Evolutionary conservation across 2,797 vertebrate species (phyloP), one percentile per base, ranked within the genome.

Genomic region (Leucoraja ocellata): DNA sequence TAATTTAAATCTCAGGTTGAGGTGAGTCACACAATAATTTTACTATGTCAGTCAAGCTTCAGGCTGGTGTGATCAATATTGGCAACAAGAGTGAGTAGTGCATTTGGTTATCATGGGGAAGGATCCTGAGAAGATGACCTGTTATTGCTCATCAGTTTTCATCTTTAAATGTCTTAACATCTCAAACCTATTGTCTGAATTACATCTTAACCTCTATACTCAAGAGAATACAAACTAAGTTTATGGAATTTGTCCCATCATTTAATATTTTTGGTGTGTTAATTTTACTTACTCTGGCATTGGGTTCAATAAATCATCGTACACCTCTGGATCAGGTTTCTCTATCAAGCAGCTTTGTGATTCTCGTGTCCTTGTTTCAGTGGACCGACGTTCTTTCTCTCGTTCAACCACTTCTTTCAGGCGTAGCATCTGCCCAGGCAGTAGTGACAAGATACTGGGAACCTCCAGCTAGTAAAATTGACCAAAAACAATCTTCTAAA

Each of bases 271-370:
- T 21, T 46, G 39, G 79, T 23, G 23, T 21, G 32, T 68, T 13
- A 0, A 25, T 2, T 71, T n/a, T 90, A 95, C 96, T 95, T 95
- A 96, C 95, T 0, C 93, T 93, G 96, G 96, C 95, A 96, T 95
- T 25, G 93, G n/a, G 14, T 93, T 94, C 54, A 36, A 0, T n/a
- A 93, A 84, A 93, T 94, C 94, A 36, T 93, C 79, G 54, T 94
- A 94, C 18, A 93, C 92, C 93, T 94, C 93, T 4, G 23, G 0
- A 94, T 93, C 76, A 63, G 32, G 94, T 23, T 91, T 91, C 32
- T 91, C 68, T 21, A 91, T 36, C 10, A 74, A 28, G 28, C 4
- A 14, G 13, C 10, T 36, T 71, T 91, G 39, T 11, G 39, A 91
- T 54, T 54, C 71, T 91, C 36, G 36, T 73, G 0, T 25, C 23